These are phyloP conservation scores for Chaenodraco wilsoni DNA, from an alignment of 2,797 vertebrate genomes.

Conservation along the genomic window DNA sequence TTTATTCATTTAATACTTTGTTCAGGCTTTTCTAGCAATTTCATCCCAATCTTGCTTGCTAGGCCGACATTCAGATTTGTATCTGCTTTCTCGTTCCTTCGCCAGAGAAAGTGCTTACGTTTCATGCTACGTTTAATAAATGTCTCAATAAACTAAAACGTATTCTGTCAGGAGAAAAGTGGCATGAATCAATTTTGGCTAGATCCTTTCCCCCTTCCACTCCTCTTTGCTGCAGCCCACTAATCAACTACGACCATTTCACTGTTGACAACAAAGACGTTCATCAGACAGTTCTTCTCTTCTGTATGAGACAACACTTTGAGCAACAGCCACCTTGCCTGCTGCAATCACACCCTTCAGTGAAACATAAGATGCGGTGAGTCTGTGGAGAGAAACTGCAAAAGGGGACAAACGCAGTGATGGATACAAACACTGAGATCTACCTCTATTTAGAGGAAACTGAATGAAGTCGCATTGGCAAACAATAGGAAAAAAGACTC, in stretches of 20 bases:
- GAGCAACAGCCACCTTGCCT: constrained; percentile 22
- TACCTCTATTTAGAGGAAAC: not conserved
- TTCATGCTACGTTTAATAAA: constrained; percentile 70
- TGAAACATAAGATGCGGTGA: constrained; percentile 53
- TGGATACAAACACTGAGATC: constrained; percentile 40
- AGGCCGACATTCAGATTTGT: constrained; percentile 28
- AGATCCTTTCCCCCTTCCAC: not conserved
- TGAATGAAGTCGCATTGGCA: constrained; percentile 7
- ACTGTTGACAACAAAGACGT: constrained; percentile 56
- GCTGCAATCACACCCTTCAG: constrained; percentile 62
- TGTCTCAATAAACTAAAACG: constrained; percentile 62
- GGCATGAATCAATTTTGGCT: constrained; percentile 53
- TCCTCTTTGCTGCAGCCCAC: constrained; percentile 7
- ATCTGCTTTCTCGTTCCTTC: constrained; percentile 29
- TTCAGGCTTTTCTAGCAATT: constrained; percentile 49
- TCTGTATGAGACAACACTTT: constrained; percentile 39
- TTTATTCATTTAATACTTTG: constrained; percentile 81
- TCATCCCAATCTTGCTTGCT: constrained; percentile 40
- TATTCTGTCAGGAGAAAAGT: constrained; percentile 57
- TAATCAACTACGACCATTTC: constrained; percentile 49
- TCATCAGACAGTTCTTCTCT: constrained; percentile 42
- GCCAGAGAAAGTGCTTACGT: constrained; percentile 67
- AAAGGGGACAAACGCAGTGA: constrained; percentile 49
- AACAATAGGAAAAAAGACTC: constrained; percentile 1
- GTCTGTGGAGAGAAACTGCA: constrained; percentile 54